phyloP scores from a whole-genome alignment of 2,113 vertebrate species.

The Spermophilus dauricus region DNA sequence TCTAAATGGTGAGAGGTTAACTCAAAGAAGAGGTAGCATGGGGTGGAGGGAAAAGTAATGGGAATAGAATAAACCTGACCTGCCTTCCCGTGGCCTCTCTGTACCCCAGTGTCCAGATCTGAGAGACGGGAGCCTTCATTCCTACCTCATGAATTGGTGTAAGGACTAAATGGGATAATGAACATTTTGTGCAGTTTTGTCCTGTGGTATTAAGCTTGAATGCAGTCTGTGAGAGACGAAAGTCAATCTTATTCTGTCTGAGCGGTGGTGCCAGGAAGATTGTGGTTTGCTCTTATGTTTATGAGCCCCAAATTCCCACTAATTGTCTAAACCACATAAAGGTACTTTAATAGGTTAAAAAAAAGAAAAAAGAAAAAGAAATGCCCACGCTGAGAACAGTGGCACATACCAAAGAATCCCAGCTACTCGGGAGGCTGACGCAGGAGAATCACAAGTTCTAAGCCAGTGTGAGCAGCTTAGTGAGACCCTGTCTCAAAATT shows the following conservation, averaged over 20 bases:
- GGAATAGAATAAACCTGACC: background rate
- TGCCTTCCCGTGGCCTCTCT: background rate
- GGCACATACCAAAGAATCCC: background rate
- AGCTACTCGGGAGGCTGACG: background rate
- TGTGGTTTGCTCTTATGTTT: background rate
- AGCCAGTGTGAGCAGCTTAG: background rate
- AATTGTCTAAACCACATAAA: background rate
- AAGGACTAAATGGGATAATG: background rate
- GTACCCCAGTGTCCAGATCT: background rate
- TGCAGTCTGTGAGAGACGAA: background rate
- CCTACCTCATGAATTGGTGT: background rate
- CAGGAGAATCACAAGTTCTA: background rate
- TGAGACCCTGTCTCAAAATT: background rate
- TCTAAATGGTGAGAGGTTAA: background rate
- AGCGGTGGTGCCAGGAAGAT: background rate
- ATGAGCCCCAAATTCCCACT: background rate
- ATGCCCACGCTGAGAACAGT: background rate
- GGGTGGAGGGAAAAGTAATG: background rate
- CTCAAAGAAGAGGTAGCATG: background rate
- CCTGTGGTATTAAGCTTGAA: background rate
- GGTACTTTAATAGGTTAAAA: slow-evolving; percentile 14
- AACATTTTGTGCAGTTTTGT: background rate
- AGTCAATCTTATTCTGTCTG: background rate
- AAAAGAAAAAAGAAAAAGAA: background rate
- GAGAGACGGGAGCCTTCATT: background rate